Evolutionary conservation across 2,888 invertebrate species (phyloP).

Genomic region (Hydrotaea diabolus): DNA sequence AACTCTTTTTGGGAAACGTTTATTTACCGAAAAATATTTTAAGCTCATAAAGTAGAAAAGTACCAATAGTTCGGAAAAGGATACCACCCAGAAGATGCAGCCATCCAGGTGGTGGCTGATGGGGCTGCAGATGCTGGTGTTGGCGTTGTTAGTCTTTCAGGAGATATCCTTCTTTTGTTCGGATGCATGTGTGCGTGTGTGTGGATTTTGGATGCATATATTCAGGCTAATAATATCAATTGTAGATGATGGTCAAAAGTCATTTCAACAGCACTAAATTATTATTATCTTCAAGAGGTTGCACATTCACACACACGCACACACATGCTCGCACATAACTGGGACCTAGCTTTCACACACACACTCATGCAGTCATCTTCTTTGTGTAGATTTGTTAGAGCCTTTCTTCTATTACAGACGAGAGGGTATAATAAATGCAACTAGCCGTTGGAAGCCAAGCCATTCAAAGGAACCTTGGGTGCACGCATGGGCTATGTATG

Average conservation of each 20-base stretch:
- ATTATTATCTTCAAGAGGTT: constrained; percentile 82
- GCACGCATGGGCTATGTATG: too few relatives aligned
- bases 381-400: constrained; percentile 32
- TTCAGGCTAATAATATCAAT: constrained; percentile 78
- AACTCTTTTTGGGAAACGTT: constrained; percentile 41
- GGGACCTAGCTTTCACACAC: neutral
- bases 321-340: constrained; percentile 41
- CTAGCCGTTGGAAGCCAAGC: neutral
- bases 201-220: constrained; percentile 33
- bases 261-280: constrained; percentile 82
- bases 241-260: constrained; percentile 82
- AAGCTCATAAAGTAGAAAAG: constrained; percentile 58
- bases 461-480: too few relatives aligned
- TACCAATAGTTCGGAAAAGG: constrained; percentile 23
- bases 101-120: too few relatives aligned
- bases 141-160: neutral
- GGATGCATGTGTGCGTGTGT: neutral
- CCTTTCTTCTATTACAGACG: constrained; percentile 12
- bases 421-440: neutral
- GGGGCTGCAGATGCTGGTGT: neutral
- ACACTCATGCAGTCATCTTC: constrained; percentile 54
- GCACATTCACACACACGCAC: constrained; percentile 70
- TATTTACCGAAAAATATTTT: constrained; percentile 39
- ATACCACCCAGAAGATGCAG: neutral
- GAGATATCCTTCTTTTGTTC: neutral